These are phyloP conservation scores for Macrochelys suwanniensis DNA, from an alignment of 2,797 vertebrate genomes.

Conservation along the genomic window DNA sequence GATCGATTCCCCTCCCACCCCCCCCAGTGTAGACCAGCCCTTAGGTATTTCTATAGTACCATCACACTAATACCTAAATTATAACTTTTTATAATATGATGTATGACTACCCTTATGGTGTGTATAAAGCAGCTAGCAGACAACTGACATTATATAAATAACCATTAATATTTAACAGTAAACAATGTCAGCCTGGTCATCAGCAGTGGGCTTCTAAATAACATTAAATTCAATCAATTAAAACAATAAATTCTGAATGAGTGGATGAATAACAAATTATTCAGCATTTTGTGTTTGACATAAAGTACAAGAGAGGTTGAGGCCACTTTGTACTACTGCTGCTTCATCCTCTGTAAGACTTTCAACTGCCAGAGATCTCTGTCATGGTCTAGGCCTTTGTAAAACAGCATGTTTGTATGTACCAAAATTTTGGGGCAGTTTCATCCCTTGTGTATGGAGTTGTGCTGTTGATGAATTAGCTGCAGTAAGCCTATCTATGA, in stretches of 20 bases:
- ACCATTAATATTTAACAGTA: not conserved
- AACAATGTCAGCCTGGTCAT: not conserved
- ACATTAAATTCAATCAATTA: not conserved
- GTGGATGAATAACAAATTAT: not conserved
- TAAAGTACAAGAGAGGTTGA: not conserved
- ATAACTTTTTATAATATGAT: not conserved
- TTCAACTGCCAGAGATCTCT: fast-evolving
- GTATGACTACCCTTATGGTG: too few species aligned
- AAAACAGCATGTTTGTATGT: not conserved
- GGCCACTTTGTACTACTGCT: not conserved
- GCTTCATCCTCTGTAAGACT: not conserved
- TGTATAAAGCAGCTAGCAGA: not conserved
- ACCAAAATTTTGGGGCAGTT: not conserved
- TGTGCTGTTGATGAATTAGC: not conserved
- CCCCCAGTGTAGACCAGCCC: too few species aligned
- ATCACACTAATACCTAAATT: not conserved
- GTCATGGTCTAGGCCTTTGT: not conserved
- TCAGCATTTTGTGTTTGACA: not conserved
- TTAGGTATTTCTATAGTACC: not conserved
- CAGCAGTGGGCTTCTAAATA: not conserved
- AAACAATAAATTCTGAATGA: not conserved
- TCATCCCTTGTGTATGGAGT: not conserved
- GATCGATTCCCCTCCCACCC: too few species aligned
- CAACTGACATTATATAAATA: not conserved
- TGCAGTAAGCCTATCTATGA: not conserved